A percentile compares a stretch with the other conserved stretches of the same genome.
phyloP scores from a whole-genome alignment of 2,888 invertebrate species.

The Cheilosia impressa region DNA sequence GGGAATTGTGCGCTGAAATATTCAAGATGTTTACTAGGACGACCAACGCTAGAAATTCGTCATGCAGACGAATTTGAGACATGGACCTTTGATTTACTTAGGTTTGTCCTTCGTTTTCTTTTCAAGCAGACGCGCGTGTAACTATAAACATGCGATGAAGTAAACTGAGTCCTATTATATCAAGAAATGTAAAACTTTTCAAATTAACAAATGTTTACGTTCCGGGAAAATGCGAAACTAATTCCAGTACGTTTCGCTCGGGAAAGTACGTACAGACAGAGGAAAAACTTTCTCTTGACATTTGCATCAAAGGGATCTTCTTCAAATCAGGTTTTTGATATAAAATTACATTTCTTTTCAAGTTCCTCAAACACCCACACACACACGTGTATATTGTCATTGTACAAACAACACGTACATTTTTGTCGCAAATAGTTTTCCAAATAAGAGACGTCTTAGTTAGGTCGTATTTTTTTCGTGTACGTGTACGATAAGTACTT shows the following conservation, averaged over 20 bases:
- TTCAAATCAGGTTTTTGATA: conserved; percentile 70
- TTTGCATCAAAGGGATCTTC: conserved; percentile 71
- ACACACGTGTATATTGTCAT: conserved; percentile 26
- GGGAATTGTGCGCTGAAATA: not conserved
- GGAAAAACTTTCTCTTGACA: conserved; percentile 66
- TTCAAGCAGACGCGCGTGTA: conserved; percentile 4
- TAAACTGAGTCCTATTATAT: conserved; percentile 48
- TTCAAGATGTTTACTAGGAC: not conserved
- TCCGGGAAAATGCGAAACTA: conserved; percentile 55
- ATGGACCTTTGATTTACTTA: not conserved
- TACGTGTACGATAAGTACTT: conserved; percentile 14
- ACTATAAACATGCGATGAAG: not conserved
- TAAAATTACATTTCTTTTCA: conserved; percentile 70
- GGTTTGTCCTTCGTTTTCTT: not conserved
- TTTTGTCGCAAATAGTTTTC: conserved; percentile 42
- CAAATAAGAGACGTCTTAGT: conserved; percentile 45
- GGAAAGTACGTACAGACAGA: conserved; percentile 27
- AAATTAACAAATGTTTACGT: conserved; percentile 70
- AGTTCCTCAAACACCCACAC: conserved; percentile 27
- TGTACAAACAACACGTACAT: conserved; percentile 47
- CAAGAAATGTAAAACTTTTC: conserved; percentile 59
- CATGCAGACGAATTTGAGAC: not conserved
- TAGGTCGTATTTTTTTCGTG: conserved; percentile 5
- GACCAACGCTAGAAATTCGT: not conserved
- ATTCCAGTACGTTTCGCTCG: conserved; percentile 34